Evolutionary conservation across 2,888 invertebrate genomes (phyloP), one percentile per base, ranked within the genome.

Genomic region (Lithophane socia): DNA sequence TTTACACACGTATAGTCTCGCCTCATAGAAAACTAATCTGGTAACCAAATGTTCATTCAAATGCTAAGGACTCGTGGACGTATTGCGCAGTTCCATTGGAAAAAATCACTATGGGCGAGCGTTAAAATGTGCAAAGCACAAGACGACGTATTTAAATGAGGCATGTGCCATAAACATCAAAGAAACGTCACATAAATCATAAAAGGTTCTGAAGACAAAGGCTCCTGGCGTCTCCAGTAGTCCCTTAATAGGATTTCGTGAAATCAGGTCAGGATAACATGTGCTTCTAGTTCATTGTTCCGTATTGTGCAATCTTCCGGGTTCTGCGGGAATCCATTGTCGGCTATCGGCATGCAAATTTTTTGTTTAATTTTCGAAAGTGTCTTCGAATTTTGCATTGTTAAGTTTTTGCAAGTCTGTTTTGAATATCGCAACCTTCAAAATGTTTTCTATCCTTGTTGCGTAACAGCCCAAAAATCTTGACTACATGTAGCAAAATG

Each of bases 251-350:
- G 90, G 81, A 89, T 92, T 92, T 93, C 89, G 91, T 92, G 89
- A 94, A 96, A 96, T 94, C 94, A 95, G 96, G 96, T 96, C 96
- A 96, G 94, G 92, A 95, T 95, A 95, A 96, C 96, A 96, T 96
- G 96, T 96, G 96, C 94, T 93, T 91, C 93, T 89, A 90, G 84
- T 85, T 87, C 90, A 91, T 95, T 93, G 93, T 93, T 90, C 84
- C 69, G 87, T 89, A 92, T 96, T 96, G 94, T 96, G 92, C 95
- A 96, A 95, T 94, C 95, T 96, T 96, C 95, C 96, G 95, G 95
- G 94, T 94, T 92, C 90, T 84, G 82, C 88, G 88, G 89, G 88
- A 86, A 69, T 89, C 92, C 90, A 92, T 94, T 94, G 94, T 95
- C 86, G 86, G 80, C 85, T 86, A 92, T 91, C 83, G 90, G 91